phyloP scores from a whole-genome alignment of 30 jellyfish, hydroid and myxozoan species.

The Cassiopea andromeda region DNA sequence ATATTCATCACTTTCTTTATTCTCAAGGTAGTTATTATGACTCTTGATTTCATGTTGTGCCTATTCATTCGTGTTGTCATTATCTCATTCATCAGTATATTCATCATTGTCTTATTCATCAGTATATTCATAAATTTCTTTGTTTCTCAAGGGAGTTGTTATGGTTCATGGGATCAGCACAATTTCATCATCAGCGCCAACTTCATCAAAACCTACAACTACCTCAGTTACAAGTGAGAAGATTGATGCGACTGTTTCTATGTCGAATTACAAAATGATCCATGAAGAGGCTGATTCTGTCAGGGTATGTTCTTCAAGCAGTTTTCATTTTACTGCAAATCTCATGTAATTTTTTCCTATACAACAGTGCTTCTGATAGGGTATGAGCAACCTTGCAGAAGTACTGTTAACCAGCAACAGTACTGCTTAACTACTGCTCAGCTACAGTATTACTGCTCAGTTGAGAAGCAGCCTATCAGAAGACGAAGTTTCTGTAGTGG shows the following conservation, averaged over 20 bases:
- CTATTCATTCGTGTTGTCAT: not conserved
- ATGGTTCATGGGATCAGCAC: conserved; percentile 48
- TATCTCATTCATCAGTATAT: not conserved
- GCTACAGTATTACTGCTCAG: no score
- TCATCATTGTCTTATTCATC: not conserved
- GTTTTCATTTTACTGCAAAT: no score
- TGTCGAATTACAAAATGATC: conserved; percentile 31
- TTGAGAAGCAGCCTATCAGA: no score
- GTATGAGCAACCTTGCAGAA: no score
- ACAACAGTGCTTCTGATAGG: no score
- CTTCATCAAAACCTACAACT: conserved; percentile 5
- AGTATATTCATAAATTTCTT: not conserved
- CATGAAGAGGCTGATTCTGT: conserved; percentile 74
- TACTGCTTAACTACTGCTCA: no score
- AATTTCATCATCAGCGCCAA: conserved; percentile 31
- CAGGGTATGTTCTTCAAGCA: conserved; percentile 34
- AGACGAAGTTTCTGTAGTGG: no score
- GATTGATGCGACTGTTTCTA: conserved; percentile 30
- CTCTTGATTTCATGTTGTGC: not conserved
- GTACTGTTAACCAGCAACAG: no score
- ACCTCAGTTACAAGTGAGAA: conserved; percentile 48
- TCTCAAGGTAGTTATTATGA: conserved; percentile 54
- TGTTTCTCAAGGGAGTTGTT: conserved; percentile 37
- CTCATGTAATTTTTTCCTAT: no score
- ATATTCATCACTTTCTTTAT: not conserved